These are phyloP conservation scores for Trichechus manatus DNA, from an alignment of 2,113 vertebrate species.

Conservation along the genomic window DNA sequence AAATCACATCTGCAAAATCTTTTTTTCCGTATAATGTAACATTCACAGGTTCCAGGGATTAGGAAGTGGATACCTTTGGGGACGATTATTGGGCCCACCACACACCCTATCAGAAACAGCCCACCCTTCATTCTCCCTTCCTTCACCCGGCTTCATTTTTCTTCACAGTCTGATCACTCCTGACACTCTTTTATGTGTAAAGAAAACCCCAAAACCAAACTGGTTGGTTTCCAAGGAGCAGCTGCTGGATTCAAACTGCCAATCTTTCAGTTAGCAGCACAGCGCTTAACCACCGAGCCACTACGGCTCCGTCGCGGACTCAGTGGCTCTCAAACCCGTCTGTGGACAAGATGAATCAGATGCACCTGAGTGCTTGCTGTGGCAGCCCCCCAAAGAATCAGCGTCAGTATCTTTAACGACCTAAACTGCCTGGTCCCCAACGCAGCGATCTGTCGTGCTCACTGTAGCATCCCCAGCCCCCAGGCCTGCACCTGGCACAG, in stretches of 20 bases:
- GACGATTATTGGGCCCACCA: fast-evolving
- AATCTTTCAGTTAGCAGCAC: too few species aligned
- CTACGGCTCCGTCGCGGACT: background rate
- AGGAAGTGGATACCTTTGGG: background rate
- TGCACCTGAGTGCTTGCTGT: background rate
- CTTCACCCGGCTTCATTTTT: fast-evolving
- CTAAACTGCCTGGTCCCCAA: fast-evolving
- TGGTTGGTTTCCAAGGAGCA: too few species aligned
- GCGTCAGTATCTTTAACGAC: background rate
- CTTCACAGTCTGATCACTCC: background rate
- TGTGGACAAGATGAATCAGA: background rate
- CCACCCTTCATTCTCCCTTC: too few species aligned
- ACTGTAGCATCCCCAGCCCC: fast-evolving
- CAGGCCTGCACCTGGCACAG: fast-evolving
- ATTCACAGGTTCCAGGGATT: too few species aligned
- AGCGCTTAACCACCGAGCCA: too few species aligned
- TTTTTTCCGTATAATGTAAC: too few species aligned
- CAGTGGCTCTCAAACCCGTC: background rate
- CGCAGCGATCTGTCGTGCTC: background rate
- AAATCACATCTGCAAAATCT: too few species aligned
- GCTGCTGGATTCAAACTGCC: too few species aligned
- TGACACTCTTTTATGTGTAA: background rate
- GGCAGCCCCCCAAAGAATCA: background rate
- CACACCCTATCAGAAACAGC: background rate
- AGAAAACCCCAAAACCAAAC: too few species aligned